These are phyloP conservation scores for Schizotus pectinicornis DNA, from an alignment of 2,888 invertebrate species.

Conservation along the genomic window DNA sequence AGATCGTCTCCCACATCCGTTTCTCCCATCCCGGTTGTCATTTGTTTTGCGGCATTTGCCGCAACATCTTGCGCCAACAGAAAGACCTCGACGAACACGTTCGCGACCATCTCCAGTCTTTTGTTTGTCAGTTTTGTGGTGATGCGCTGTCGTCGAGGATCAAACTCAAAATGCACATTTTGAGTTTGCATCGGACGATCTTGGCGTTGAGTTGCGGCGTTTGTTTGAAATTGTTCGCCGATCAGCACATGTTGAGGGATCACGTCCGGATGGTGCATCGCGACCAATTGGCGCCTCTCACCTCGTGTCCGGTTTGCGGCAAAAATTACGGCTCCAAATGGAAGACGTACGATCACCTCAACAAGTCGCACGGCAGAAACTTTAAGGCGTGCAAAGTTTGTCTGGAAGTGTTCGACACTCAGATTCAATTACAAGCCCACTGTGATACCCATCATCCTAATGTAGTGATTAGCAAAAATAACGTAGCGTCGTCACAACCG, in stretches of 20 bases:
- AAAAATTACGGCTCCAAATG: constrained; percentile 66
- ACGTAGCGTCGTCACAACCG: background rate
- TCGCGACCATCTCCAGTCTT: constrained; percentile 62
- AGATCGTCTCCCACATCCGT: constrained; percentile 64
- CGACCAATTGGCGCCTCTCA: constrained; percentile 59
- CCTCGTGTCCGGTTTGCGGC: constrained; percentile 66
- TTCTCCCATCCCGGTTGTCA: constrained; percentile 63
- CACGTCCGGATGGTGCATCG: constrained; percentile 63
- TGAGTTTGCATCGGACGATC: constrained; percentile 63
- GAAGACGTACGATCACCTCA: constrained; percentile 66
- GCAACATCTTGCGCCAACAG: constrained; percentile 62
- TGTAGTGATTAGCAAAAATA: constrained; percentile 14
- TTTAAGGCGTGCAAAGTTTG: constrained; percentile 67
- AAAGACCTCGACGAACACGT: constrained; percentile 61
- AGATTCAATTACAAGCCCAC: constrained; percentile 61
- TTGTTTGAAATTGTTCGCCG: constrained; percentile 63
- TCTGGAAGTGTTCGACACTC: constrained; percentile 63
- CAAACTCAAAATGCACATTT: constrained; percentile 65
- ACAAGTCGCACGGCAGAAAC: constrained; percentile 65
- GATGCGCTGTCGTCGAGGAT: constrained; percentile 64
- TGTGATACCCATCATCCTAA: constrained; percentile 55
- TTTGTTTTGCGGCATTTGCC: constrained; percentile 61
- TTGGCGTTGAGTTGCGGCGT: constrained; percentile 65
- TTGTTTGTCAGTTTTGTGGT: constrained; percentile 66
- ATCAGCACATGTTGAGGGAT: constrained; percentile 62